Conservation (phyloP, 2,888 invertebrate species). For the Ophion costatus region DNA sequence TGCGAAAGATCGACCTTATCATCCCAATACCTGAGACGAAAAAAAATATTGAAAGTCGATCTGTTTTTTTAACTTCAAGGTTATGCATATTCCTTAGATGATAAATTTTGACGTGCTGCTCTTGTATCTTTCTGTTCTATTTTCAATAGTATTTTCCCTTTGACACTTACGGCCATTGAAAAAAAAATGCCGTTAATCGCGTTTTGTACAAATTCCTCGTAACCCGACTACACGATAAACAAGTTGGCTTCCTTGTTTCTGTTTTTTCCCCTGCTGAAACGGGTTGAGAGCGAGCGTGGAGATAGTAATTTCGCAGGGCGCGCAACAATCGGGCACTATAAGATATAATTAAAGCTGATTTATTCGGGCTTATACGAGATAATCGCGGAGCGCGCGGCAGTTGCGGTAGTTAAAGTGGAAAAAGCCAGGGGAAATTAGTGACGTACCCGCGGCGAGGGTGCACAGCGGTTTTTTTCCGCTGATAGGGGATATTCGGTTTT, state of each 20-base stretch:
- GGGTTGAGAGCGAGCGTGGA: conserved; percentile 17
- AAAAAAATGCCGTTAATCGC: not conserved
- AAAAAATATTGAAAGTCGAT: no score
- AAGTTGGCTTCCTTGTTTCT: conserved; percentile 10
- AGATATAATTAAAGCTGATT: conserved; percentile 39
- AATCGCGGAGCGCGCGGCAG: conserved; percentile 4
- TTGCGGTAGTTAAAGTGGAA: conserved; percentile 31
- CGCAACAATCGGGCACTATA: conserved; percentile 33
- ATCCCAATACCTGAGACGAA: no score
- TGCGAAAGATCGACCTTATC: no score
- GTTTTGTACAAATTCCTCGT: conserved; percentile 11
- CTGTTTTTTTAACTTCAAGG: no score
- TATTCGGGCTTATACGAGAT: conserved; percentile 32
- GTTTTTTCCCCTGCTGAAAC: not conserved
- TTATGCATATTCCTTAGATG: no score
- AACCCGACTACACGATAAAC: conserved; percentile 24
- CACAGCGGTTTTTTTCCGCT: conserved; percentile 17
- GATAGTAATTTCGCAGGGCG: conserved; percentile 28
- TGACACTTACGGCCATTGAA: no score
- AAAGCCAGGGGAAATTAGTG: conserved; percentile 47
- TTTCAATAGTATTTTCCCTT: no score
- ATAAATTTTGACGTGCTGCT: no score
- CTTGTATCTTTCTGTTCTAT: no score
- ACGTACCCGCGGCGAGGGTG: conserved; percentile 33
- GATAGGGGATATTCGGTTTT: conserved; percentile 51